A percentile compares a stretch with the other conserved stretches of the same genome.
Evolutionary conservation across 2,888 invertebrate species (phyloP).

Genomic region (Euplagia quadripunctaria): DNA sequence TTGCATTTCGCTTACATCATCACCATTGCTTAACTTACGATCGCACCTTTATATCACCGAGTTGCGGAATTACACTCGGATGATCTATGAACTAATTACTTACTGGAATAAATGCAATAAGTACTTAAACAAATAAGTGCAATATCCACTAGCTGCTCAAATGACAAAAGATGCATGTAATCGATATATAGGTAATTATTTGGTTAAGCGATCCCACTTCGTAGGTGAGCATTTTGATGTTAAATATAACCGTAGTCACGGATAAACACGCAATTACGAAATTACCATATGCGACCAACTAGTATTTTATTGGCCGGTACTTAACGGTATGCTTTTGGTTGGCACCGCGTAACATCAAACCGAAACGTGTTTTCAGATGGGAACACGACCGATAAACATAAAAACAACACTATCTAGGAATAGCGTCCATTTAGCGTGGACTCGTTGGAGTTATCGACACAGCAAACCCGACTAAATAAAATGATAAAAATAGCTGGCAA

Average conservation of each 20-base stretch:
- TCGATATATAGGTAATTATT: conserved; percentile 61
- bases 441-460: conserved; percentile 43
- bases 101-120: conserved; percentile 11
- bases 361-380: conserved; percentile 56
- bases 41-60: too few species aligned
- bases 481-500: conserved; percentile 63
- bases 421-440: conserved; percentile 48
- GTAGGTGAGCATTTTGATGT: conserved; percentile 57
- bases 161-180: conserved; percentile 46
- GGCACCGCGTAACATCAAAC: conserved; percentile 59
- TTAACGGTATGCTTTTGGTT: conserved; percentile 71
- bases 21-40: too few species aligned
- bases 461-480: conserved; percentile 53
- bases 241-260: conserved; percentile 65
- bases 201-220: conserved; percentile 60
- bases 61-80: too few species aligned
- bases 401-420: conserved; percentile 58
- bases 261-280: conserved; percentile 77
- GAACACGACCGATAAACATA: conserved; percentile 53
- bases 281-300: conserved; percentile 74
- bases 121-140: conserved; percentile 21
- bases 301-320: conserved; percentile 72
- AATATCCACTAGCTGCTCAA: conserved; percentile 31
- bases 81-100: too few species aligned
- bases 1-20: too few species aligned